Evolutionary conservation across 1,140 invertebrate species (phyloP).

Genomic region (Meteorus sp.): DNA sequence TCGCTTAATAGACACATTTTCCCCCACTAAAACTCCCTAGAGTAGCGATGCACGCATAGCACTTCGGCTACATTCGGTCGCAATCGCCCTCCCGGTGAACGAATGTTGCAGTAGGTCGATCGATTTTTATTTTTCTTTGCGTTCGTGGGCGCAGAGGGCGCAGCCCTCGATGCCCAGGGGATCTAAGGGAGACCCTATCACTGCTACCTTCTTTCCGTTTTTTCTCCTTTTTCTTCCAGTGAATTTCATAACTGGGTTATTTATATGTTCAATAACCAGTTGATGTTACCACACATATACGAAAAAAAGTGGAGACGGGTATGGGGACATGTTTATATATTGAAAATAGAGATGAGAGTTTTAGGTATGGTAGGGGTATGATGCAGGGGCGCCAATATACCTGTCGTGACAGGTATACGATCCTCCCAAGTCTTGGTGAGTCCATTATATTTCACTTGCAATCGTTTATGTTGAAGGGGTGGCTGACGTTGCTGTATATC

Average conservation of each 20-base stretch:
- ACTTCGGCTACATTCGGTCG: background rate
- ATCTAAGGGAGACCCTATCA: background rate
- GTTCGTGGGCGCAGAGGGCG: background rate
- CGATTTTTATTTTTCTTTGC: background rate
- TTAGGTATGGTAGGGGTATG: too few species aligned
- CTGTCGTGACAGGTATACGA: slow-evolving; percentile 19
- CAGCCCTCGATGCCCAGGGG: background rate
- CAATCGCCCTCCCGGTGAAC: background rate
- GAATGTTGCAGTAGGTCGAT: background rate
- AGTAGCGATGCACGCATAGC: background rate
- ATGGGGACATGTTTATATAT: too few species aligned
- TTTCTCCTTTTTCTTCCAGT: too few species aligned
- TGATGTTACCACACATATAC: too few species aligned
- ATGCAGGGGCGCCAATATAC: too few species aligned
- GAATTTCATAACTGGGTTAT: too few species aligned
- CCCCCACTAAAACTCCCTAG: background rate
- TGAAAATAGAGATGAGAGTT: too few species aligned
- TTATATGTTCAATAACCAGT: too few species aligned
- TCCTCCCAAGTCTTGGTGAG: background rate
- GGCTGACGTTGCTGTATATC: background rate
- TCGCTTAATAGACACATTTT: background rate
- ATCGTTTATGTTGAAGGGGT: background rate
- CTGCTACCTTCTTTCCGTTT: background rate
- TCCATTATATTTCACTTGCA: background rate
- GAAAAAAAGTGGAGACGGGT: too few species aligned